Base-by-base conservation (phyloP, 2,113 vertebrate species). In the Carassius gibelio region DNA sequence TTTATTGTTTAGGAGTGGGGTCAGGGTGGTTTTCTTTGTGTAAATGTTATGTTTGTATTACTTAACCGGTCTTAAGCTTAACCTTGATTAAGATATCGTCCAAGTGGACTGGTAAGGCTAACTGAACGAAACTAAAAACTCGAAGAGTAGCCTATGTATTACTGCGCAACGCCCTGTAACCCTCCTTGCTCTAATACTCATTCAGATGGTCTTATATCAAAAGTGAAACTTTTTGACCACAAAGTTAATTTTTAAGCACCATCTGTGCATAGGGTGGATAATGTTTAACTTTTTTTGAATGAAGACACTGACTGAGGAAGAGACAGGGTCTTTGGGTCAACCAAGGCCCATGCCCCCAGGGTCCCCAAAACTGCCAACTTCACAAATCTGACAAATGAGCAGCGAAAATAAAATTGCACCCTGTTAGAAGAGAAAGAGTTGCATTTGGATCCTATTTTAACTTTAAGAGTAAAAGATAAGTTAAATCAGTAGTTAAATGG, bases 241-340 rank as follows among this genome's bases (percentile, higher is more conserved):
- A 81, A 91, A 94, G 97, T 97, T 98, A 98, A 97, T 97, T 95
- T 96, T 96, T 97, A 97, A 96, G 72, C 15, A 68, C 93, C 89
- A 87, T 94, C 93, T 87, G 13, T 88, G 89, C 92, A 76, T 45
- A 21, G 59, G 84, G 81, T 75, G 87, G 90, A 91, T 94, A 93
- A 96, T 93, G 92, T 95, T 96, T 93, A 96, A 96, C 95, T 90
- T 89, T 45, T 45, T 89, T 83, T 95, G 93, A 95, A 95, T 95
- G 92, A 89, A 89, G 87, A 85, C 86, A 79, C 86, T 87, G 90
- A 91, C 82, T 61, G 75, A 71, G 69, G 71, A 87, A 52, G 87
- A 36, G 72, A 71, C 81, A 45, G 72, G 84, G 75, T n/a, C 84
- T 50, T 74, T 89, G 89, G 89, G 89, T 93, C 85, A 89, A 82